Evolutionary conservation across 2,797 vertebrate genomes (phyloP).

Genomic region (Poecilia wingei): DNA sequence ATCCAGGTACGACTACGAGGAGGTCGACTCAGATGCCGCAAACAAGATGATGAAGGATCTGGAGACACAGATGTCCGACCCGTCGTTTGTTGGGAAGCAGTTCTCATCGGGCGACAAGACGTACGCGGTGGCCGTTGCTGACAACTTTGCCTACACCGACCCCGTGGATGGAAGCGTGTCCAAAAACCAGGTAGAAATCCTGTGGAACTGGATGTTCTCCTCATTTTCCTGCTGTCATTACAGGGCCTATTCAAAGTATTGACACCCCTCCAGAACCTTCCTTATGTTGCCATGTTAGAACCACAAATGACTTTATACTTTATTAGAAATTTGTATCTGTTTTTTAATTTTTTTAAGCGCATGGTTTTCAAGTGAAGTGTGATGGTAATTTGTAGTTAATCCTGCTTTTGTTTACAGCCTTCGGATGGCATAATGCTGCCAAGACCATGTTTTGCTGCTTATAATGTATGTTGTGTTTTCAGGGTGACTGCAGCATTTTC

Average conservation of each 20-base stretch:
- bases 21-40: slow-evolving; percentile 92
- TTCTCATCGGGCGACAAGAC: slow-evolving; percentile 89
- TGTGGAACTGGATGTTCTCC: neutral
- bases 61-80: slow-evolving; percentile 88
- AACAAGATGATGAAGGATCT: slow-evolving; percentile 95
- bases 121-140: slow-evolving; percentile 90
- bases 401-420: neutral
- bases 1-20: slow-evolving; percentile 94
- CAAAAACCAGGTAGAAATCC: slow-evolving; percentile 90
- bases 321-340: neutral
- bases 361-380: neutral
- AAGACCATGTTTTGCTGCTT: neutral
- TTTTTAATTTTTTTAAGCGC: neutral
- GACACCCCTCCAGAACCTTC: neutral
- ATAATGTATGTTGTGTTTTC: neutral
- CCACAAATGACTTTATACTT: neutral
- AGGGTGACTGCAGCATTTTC: neutral
- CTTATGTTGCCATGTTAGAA: neutral
- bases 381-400: neutral
- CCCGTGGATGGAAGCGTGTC: slow-evolving; percentile 95
- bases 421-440: neutral
- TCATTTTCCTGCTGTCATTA: neutral
- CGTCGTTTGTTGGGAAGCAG: slow-evolving; percentile 90
- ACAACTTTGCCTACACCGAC: slow-evolving; percentile 96
- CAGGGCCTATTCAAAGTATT: neutral